These are phyloP conservation scores for Drosophila santomea DNA, from an alignment of 1,140 invertebrate species.

Conservation along the genomic window DNA sequence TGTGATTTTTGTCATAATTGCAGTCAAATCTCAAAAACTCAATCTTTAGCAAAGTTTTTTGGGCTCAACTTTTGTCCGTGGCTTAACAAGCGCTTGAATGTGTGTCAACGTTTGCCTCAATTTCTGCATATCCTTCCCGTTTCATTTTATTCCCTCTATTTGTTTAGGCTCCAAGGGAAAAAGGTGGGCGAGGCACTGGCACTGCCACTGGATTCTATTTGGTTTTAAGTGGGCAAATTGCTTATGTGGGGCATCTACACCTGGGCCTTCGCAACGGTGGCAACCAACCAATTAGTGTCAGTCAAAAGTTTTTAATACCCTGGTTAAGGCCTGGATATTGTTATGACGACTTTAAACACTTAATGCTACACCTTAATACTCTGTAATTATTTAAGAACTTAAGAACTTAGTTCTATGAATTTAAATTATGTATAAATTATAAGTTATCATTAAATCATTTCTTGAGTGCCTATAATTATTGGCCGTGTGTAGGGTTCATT, in stretches of 20 bases:
- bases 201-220: conserved; percentile 5
- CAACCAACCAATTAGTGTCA: conserved; percentile 53
- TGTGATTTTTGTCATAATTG: conserved; percentile 15
- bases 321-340: neutral
- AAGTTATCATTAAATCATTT: no score
- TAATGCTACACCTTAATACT: no score
- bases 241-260: conserved; percentile 26
- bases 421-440: no score
- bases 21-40: conserved; percentile 38
- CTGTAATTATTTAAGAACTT: neutral
- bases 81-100: conserved; percentile 12
- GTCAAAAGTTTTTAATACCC: conserved; percentile 44
- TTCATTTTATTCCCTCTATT: conserved; percentile 10
- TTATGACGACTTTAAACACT: conserved; percentile 1
- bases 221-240: conserved; percentile 25
- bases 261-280: conserved; percentile 18
- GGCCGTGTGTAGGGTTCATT: neutral
- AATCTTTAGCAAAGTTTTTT: conserved; percentile 10
- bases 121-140: neutral
- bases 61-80: conserved; percentile 5
- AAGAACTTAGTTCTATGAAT: no score
- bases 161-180: conserved; percentile 16
- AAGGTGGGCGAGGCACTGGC: neutral
- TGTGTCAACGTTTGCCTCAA: conserved; percentile 26
- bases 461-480: neutral